These are phyloP conservation scores for Heliconius ismenius DNA, from an alignment of 2,888 invertebrate species.

Conservation along the genomic window DNA sequence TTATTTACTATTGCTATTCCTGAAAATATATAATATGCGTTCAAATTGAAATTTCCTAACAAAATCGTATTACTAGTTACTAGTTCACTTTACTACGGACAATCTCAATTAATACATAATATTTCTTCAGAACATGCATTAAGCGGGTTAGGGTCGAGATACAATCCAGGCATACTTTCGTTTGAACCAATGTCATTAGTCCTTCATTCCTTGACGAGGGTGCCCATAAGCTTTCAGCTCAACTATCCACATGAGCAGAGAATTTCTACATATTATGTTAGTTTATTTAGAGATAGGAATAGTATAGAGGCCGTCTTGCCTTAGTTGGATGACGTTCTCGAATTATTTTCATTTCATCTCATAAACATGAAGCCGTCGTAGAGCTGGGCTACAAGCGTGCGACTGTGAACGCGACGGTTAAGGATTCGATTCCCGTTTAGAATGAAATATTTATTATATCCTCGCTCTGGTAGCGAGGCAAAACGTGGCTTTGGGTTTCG, in stretches of 20 bases:
- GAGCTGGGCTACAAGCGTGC: no score
- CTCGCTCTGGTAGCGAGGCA: neutral
- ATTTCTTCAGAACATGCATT: neutral
- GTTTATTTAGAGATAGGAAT: neutral
- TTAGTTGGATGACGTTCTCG: neutral
- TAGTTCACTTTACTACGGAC: neutral
- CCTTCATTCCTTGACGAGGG: slow-evolving; percentile 20
- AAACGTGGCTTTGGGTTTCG: neutral
- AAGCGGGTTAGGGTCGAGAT: neutral
- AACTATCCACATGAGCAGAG: neutral
- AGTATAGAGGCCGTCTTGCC: neutral
- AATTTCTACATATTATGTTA: neutral
- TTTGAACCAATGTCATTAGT: slow-evolving; percentile 20
- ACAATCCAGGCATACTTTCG: slow-evolving; percentile 22
- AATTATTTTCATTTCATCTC: no score
- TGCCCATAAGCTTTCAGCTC: slow-evolving; percentile 13
- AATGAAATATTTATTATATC: neutral
- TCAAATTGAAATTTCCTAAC: neutral
- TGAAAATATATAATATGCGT: neutral
- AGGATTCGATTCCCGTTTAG: no score
- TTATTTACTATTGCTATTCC: neutral
- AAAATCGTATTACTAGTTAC: neutral
- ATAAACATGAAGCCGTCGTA: no score
- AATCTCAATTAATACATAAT: slow-evolving; percentile 20
- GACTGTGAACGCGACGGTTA: no score